A percentile compares a stretch with the other conserved stretches of the same genome.
Evolutionary conservation across 1,140 invertebrate species (phyloP).

Genomic region (Pachypeltis micranthus): DNA sequence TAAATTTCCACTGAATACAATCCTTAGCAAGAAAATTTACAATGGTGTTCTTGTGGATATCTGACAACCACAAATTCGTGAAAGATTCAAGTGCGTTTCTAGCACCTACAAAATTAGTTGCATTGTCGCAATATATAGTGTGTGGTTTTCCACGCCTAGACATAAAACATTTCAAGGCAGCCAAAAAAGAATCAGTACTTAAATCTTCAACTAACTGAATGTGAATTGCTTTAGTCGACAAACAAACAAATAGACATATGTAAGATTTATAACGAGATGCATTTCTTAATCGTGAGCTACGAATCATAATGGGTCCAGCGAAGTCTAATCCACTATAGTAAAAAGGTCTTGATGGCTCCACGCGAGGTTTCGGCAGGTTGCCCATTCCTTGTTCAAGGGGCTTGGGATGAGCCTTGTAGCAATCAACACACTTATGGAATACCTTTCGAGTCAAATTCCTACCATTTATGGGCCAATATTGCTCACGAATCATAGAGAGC

Average conservation of each 20-base stretch:
- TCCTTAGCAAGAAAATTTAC: not conserved
- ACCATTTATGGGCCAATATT: constrained; percentile 17
- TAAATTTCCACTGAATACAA: constrained; percentile 5
- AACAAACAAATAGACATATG: constrained; percentile 28
- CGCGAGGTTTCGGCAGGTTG: constrained; percentile 20
- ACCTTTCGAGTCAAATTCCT: constrained; percentile 8
- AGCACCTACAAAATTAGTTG: constrained; percentile 23
- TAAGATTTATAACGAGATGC: constrained; percentile 12
- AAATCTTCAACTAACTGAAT: constrained; percentile 28
- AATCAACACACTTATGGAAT: constrained; percentile 18
- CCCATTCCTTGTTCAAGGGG: constrained; percentile 19
- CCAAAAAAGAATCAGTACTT: constrained; percentile 26
- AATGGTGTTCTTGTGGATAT: not conserved
- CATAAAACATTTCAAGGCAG: constrained; percentile 28
- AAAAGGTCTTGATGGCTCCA: constrained; percentile 19
- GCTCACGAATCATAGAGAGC: constrained; percentile 6
- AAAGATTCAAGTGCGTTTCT: not conserved
- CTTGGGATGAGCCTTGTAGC: constrained; percentile 16
- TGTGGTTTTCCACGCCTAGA: constrained; percentile 18
- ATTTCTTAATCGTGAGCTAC: not conserved
- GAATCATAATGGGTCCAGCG: constrained; percentile 22
- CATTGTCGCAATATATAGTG: constrained; percentile 21
- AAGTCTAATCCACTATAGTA: constrained; percentile 24
- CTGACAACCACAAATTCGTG: not conserved
- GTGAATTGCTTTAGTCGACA: constrained; percentile 28